Evolutionary conservation across 1,140 invertebrate genomes (phyloP), one percentile per base, ranked within the genome.

Genomic region (Metopolophium dirhodum): DNA sequence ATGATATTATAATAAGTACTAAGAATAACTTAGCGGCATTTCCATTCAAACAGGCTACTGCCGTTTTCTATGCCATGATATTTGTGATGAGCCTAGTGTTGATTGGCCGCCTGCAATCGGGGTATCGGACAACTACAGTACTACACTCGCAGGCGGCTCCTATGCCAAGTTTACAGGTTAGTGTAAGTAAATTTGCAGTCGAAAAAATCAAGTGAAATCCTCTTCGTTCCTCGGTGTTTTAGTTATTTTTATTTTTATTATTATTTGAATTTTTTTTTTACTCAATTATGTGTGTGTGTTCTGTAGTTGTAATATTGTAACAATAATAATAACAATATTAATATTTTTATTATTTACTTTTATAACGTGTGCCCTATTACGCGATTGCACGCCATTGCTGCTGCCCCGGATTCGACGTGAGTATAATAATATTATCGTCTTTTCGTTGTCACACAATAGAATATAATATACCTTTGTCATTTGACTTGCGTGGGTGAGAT

Each of bases 161-260:
- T 85, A 35, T 57, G 82, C 35, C 82, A 93, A 93, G 91, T 93
- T 93, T 93, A 92, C 91, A 93, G 91, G 91, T 93, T 93, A 91
- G 68, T 91, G 68, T 77, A 30, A 26, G 41, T 23, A 49, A 54
- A 26, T 41, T 93, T 85, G 2, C 47, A 85, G 68, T 93, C 37
- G 37, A 45, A 35, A 49, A 57, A 68, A n/a, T 45, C 20, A 1
- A 45, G 54, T 57, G 54, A 30, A 89, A 8, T 89, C 20, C 6
- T 41, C 22, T 6, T 57, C 49, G 51, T 89, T 89, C 51, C 88
- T 89, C 51, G 22, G 18, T 37, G n/a, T 41, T 57, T 26, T 26
- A 57, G 37, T 89, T 89, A 37, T 89, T 89, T 7, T 41, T 89
- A 41, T 54, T 88, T n/a, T 68, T 77, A 30, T 91, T n/a, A 6